Base-by-base conservation (phyloP, 2,888 invertebrate genomes). In the Plagodis pulveraria region DNA sequence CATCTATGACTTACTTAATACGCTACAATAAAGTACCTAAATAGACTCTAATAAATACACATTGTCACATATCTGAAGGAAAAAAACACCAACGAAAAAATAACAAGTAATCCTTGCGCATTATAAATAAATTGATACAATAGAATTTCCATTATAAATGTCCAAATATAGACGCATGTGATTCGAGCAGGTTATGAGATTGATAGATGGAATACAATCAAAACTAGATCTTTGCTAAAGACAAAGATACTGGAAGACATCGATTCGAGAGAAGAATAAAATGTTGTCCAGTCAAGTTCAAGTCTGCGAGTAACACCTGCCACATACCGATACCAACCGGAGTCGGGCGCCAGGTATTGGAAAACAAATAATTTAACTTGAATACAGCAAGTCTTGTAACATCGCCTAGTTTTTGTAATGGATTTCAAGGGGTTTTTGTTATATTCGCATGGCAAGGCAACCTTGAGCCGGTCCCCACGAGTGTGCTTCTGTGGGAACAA, bases 401-500 rank as follows among this genome's bases (percentile, higher is more conserved):
- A 73, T 77, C 76, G 81, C 66, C 83, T 83, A 84, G 79, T 87
- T 87, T 89, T 86, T 87, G 76, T 76, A 69, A 69, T 64, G 71
- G 70, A 77, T 78, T 79, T 74, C 73, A 76, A 81, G 76, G 66
- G 73, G 79, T 88, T 88, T 89, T 91, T 88, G 82, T 85, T 82
- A 80, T 78, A 84, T 85, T 87, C 84, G 84, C 83, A 84, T 77
- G 77, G 81, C 81, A 89, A 84, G 77, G 81, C 81, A 89, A 84
- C 91, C 89, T 89, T 87, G 89, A 86, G 80, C 85, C 78, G 83
- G 78, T 83, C 83, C 87, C 85, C 81, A 83, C 76, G 74, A 81
- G 76, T 78, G 77, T 75, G 81, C 73, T 80, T 83, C 86, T 91
- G 91, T 91, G 91, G 90, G 90, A 91, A 89, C 85, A 77, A 81